Evolutionary conservation across 2,113 vertebrate species (phyloP).

Genomic region (Synodontis membranacea): DNA sequence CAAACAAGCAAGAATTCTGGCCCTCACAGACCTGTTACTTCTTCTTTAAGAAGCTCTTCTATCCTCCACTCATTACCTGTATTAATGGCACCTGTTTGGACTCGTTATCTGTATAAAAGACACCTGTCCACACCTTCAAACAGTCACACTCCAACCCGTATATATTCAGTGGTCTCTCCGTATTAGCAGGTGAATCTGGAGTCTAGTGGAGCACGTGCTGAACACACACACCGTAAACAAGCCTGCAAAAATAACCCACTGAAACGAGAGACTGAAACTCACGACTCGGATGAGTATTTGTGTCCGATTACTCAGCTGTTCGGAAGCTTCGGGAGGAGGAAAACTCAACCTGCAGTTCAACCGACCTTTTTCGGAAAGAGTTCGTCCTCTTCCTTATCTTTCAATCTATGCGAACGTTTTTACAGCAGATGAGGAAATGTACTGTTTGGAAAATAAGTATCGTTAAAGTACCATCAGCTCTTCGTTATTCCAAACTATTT

Average conservation of each 20-base stretch:
- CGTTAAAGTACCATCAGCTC: background rate
- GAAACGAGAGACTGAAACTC: conserved; percentile 55
- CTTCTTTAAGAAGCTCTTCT: too few relatives aligned
- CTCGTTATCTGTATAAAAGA: too few relatives aligned
- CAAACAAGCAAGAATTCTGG: too few relatives aligned
- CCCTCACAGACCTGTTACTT: too few relatives aligned
- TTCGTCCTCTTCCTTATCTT: background rate
- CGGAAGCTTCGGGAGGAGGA: background rate
- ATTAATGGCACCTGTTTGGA: too few relatives aligned
- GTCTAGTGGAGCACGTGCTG: background rate
- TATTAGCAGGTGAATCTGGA: background rate
- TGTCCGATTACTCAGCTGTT: background rate
- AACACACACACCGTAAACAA: conserved; percentile 42
- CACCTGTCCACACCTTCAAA: too few relatives aligned
- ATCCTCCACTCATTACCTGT: too few relatives aligned
- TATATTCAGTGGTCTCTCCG: background rate
- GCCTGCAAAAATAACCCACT: conserved; percentile 56
- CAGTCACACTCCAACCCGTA: too few relatives aligned
- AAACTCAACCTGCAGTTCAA: background rate
- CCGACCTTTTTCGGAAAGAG: background rate
- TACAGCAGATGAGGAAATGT: background rate
- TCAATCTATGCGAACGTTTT: background rate
- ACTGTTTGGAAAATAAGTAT: background rate
- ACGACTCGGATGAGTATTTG: conserved; percentile 31
- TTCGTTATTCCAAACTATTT: background rate